Evolutionary conservation across 2,888 invertebrate genomes (phyloP).

Genomic region (Drosophila mayaguana): DNA sequence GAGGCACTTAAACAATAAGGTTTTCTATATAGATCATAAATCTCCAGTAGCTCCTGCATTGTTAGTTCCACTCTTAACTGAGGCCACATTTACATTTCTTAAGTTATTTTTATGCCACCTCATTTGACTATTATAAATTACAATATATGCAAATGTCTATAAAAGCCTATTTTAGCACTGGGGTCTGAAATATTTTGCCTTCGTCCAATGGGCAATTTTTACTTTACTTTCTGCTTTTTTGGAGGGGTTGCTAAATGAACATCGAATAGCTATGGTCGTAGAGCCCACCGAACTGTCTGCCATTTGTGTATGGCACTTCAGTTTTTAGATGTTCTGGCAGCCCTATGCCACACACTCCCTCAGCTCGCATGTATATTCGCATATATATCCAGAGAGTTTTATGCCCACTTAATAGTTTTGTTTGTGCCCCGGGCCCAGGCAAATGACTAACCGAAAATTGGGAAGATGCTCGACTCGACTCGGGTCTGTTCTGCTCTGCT

Average conservation of each 20-base stretch:
- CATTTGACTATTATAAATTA: background rate
- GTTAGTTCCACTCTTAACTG: background rate
- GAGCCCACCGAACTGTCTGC: constrained; percentile 32
- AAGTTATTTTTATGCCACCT: background rate
- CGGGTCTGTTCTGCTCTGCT: constrained; percentile 9
- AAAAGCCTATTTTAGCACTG: background rate
- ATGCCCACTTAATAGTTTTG: constrained; percentile 80
- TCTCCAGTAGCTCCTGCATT: background rate
- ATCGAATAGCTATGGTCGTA: constrained; percentile 10
- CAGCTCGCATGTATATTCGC: constrained; percentile 32
- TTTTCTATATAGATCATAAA: background rate
- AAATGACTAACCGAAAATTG: constrained; percentile 78
- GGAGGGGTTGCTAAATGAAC: constrained; percentile 24
- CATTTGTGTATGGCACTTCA: constrained; percentile 48
- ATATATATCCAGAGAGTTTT: constrained; percentile 58
- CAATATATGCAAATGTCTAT: constrained; percentile 14
- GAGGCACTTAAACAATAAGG: background rate
- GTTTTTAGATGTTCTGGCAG: constrained; percentile 32
- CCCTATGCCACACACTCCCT: constrained; percentile 23
- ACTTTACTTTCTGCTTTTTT: background rate
- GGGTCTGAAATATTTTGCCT: constrained; percentile 1
- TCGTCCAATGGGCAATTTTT: constrained; percentile 3
- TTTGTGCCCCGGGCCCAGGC: constrained; percentile 60
- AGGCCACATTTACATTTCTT: background rate
- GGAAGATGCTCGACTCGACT: constrained; percentile 56